Base-by-base conservation (phyloP, 2,113 vertebrate genomes). In the Hemiprocne comata region DNA sequence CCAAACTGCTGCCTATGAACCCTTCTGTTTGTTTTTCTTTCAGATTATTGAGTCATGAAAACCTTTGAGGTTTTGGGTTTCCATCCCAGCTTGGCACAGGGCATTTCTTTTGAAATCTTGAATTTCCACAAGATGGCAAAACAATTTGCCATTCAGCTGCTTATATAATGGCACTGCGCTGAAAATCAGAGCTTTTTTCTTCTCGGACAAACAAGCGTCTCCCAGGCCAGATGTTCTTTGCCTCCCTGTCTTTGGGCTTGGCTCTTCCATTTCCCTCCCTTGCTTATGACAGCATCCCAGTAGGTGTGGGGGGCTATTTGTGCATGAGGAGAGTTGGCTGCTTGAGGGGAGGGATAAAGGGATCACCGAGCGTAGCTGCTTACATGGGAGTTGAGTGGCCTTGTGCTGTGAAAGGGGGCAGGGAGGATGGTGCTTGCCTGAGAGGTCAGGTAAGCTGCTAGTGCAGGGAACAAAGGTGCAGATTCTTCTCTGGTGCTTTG, bases 11-110 rank as follows among this genome's bases (percentile, higher is more conserved):
- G 51, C n/a, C 65, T 95, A n/a, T 78, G 60, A 93, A 55, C 42
- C 87, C 42, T 93, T 94, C 75, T 67, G 70, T 85, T 95, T 87
- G 67, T 94, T 96, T 95, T 64, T 42, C 57, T 90, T 89, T 94
- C 65, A 57, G 69, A 81, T 87, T 74, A 92, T 61, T 79, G 61
- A 96, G 73, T 92, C 66, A 70, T 29, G 40, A 88, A 96, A 94
- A 93, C 88, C 89, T 95, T 69, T 92, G 83, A 90, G 73, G 88
- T 81, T 96, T 96, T 87, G 57, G 73, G 33, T 94, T 97, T 93
- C 70, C 42, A 50, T 92, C 53, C 61, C 48, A 81, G 44, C 66
- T 87, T 92, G 69, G 75, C 79, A 90, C 36, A 57, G 90, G 69
- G 65, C 46, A 71, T 90, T 78, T 92, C 65, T 93, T 92, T 65